Percentiles rank a stretch among this genome's conserved stretches.
phyloP scores from a whole-genome alignment of 92 coral and sea anemone genomes.

The Pocillopora meandrina region DNA sequence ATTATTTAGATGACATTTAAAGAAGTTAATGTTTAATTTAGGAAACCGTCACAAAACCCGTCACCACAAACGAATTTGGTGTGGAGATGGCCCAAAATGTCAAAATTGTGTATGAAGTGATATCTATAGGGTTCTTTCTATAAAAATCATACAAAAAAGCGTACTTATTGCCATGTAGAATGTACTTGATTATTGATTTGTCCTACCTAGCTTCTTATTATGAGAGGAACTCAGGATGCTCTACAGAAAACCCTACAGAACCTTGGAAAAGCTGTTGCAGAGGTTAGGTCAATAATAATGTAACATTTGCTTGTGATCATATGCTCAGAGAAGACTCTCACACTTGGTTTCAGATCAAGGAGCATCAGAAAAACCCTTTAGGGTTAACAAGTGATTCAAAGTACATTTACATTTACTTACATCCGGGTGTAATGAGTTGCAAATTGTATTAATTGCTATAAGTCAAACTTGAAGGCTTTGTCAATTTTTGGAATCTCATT shows the following conservation, averaged over 20 bases:
- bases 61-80: neutral
- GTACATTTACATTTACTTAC: no score
- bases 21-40: no score
- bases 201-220: slow-evolving; percentile 56
- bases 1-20: no score
- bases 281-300: slow-evolving; percentile 23
- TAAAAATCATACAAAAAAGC: neutral
- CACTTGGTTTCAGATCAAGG: no score
- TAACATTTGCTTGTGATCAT: neutral
- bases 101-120: neutral
- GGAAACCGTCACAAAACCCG: no score
- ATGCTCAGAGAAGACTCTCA: no score
- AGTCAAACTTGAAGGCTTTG: no score
- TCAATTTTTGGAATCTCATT: no score
- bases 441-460: no score
- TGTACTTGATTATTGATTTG: neutral
- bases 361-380: no score
- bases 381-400: no score
- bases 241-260: slow-evolving; percentile 74
- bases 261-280: slow-evolving; percentile 62
- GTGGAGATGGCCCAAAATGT: neutral
- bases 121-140: neutral
- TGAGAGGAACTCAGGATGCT: slow-evolving; percentile 75
- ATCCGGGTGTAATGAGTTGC: no score
- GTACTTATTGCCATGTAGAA: neutral